Conservation (phyloP, 2,888 invertebrate genomes). For the Meteorus cinctellus region DNA sequence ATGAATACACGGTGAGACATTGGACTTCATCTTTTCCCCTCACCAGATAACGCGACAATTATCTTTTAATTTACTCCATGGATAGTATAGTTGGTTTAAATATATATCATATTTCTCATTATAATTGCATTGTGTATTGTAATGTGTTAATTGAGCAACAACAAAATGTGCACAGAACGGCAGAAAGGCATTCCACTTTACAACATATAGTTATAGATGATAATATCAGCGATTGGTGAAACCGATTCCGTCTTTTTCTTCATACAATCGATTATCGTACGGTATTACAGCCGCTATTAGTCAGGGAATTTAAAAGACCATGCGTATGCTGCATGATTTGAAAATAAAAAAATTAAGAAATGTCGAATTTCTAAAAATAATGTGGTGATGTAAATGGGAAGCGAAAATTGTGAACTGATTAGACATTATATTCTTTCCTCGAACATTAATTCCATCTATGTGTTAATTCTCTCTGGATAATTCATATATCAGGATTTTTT, state of each 20-base stretch:
- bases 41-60: not conserved
- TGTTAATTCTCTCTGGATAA: too few relatives aligned
- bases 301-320: not conserved
- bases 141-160: too few relatives aligned
- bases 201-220: not conserved
- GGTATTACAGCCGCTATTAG: not conserved
- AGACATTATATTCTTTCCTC: too few relatives aligned
- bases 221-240: not conserved
- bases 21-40: not conserved
- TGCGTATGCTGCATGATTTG: not conserved
- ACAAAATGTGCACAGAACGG: too few relatives aligned
- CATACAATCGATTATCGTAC: too few relatives aligned
- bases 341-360: not conserved
- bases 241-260: not conserved
- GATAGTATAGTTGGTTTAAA: not conserved
- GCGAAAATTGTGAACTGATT: not conserved
- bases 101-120: too few relatives aligned
- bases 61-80: not conserved
- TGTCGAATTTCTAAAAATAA: not conserved
- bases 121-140: too few relatives aligned
- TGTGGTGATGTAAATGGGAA: not conserved
- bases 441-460: too few relatives aligned
- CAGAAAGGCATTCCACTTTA: too few relatives aligned
- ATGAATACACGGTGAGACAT: not conserved
- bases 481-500: too few relatives aligned